phyloP scores from a whole-genome alignment of 2,888 invertebrate species.

The Scaptomyza reducta region DNA sequence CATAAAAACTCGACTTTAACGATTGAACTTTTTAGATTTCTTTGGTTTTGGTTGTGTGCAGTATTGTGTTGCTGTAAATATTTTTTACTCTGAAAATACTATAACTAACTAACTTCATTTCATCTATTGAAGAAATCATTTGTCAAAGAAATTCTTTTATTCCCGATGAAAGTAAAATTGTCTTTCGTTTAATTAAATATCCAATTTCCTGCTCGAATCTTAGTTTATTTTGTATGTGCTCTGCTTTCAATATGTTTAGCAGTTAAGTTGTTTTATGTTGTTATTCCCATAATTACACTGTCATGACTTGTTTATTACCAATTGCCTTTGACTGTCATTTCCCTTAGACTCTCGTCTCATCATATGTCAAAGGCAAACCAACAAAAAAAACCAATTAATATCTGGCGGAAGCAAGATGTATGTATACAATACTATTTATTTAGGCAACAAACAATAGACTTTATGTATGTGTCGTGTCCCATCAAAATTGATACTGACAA shows the following conservation, averaged over 20 bases:
- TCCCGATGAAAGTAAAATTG: neutral
- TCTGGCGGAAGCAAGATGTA: conserved; percentile 27
- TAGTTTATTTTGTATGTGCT: neutral
- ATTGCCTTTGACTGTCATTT: conserved; percentile 29
- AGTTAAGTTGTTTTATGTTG: conserved; percentile 6
- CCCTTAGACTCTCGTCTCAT: conserved; percentile 40
- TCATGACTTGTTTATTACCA: conserved; percentile 36
- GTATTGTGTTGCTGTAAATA: neutral
- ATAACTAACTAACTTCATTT: neutral
- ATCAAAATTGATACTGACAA: conserved; percentile 74
- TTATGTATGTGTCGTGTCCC: conserved; percentile 46
- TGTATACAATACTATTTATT: conserved; percentile 45
- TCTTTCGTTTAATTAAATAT: neutral
- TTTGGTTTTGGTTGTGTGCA: neutral
- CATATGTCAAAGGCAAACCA: conserved; percentile 28
- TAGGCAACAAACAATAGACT: conserved; percentile 65
- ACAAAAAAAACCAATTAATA: conserved; percentile 68
- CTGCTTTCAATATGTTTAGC: neutral
- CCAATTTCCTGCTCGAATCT: neutral
- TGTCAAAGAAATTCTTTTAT: neutral
- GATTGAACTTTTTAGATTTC: neutral
- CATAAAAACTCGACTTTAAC: conserved; percentile 5
- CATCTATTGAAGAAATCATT: neutral
- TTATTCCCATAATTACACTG: conserved; percentile 29
- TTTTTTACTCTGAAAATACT: neutral